Conservation (phyloP, 2,113 vertebrate genomes). For the Scopus umbretta region DNA sequence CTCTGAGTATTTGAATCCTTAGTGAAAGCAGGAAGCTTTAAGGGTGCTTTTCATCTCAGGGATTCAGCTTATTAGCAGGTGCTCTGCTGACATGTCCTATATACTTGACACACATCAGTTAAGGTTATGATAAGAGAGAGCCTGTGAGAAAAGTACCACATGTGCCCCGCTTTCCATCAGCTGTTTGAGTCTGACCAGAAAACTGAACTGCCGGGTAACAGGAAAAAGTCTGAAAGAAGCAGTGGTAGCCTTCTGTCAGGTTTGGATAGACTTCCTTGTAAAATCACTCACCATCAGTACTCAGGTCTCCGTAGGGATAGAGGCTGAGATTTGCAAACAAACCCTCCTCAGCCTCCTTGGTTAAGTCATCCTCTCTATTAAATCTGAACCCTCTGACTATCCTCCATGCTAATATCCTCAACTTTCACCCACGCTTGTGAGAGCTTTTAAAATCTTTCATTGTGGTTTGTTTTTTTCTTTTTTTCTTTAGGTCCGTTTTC, state of each 20-base stretch:
- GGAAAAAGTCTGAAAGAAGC: neutral
- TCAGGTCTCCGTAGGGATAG: neutral
- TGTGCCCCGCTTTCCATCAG: neutral
- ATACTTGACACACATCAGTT: neutral
- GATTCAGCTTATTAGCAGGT: neutral
- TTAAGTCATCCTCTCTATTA: neutral
- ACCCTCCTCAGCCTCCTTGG: neutral
- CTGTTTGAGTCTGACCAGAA: neutral
- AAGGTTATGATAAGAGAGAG: neutral
- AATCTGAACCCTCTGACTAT: neutral
- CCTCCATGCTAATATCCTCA: neutral
- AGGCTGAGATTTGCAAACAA: neutral
- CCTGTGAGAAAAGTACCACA: neutral
- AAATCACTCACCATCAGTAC: neutral
- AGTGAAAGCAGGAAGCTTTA: neutral
- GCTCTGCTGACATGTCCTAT: neutral
- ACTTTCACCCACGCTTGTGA: neutral
- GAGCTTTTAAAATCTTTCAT: neutral
- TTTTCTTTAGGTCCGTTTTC: neutral
- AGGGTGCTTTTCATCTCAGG: neutral
- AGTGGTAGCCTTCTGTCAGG: neutral
- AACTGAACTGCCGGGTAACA: neutral
- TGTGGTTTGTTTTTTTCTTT: neutral
- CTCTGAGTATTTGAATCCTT: neutral
- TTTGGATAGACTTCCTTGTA: neutral